A percentile compares a stretch with the other conserved stretches of the same genome.
Evolutionary conservation across 2,888 invertebrate genomes (phyloP).

Genomic region (Pogonocherus hispidulus): DNA sequence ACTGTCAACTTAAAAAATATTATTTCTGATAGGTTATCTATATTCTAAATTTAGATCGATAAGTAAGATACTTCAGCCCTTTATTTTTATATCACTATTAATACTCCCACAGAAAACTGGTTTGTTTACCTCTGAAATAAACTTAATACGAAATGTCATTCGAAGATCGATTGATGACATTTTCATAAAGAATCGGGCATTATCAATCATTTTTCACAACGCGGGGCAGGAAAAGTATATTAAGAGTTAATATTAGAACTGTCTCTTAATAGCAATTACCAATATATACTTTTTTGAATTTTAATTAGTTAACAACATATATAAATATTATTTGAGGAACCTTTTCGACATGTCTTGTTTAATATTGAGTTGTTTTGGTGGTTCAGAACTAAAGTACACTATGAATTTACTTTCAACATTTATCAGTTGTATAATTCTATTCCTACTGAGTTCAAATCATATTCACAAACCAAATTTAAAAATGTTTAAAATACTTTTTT

Average conservation of each 20-base stretch:
- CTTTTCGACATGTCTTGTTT: too few species aligned
- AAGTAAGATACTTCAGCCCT: not conserved
- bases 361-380: too few species aligned
- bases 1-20: too few species aligned
- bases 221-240: not conserved
- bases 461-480: too few species aligned
- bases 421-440: too few species aligned
- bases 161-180: not conserved
- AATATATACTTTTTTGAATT: not conserved
- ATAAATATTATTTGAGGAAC: too few species aligned
- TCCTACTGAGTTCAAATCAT: too few species aligned
- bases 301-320: too few species aligned
- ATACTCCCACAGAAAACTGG: not conserved
- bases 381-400: too few species aligned
- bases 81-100: not conserved
- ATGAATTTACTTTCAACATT: too few species aligned
- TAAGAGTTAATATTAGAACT: not conserved
- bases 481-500: too few species aligned
- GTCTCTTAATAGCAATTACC: not conserved
- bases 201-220: not conserved
- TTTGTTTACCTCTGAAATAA: not conserved
- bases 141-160: not conserved
- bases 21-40: too few species aligned
- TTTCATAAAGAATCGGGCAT: not conserved
- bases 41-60: not conserved